Percentiles rank a stretch among this genome's conserved stretches.
phyloP scores from a whole-genome alignment of 2,888 invertebrate species.

The Phaedon cochleariae region DNA sequence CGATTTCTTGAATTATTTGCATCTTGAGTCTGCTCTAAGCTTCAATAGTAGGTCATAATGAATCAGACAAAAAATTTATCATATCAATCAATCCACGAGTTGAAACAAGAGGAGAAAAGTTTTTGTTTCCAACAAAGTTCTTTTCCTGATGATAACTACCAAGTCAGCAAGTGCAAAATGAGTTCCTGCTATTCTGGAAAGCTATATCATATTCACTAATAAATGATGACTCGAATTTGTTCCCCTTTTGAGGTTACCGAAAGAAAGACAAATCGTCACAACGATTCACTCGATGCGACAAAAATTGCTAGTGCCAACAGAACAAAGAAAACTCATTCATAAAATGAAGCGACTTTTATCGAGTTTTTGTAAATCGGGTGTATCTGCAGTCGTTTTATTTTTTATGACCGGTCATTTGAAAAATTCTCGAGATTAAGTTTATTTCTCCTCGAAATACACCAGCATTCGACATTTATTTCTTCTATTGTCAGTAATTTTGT shows the following conservation, averaged over 20 bases:
- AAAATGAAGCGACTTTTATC: slow-evolving; percentile 29
- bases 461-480: slow-evolving; percentile 6
- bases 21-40: not conserved
- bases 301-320: slow-evolving; percentile 22
- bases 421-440: slow-evolving; percentile 20
- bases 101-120: not conserved
- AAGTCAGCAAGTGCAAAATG: too few relatives aligned
- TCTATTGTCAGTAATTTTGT: slow-evolving; percentile 5
- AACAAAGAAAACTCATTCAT: slow-evolving; percentile 28
- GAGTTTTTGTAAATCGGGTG: slow-evolving; percentile 29
- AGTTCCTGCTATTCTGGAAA: not conserved
- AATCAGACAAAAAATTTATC: not conserved
- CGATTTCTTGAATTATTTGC: not conserved
- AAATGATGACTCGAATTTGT: slow-evolving; percentile 20
- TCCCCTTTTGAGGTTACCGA: slow-evolving; percentile 25
- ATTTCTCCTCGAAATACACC: slow-evolving; percentile 4
- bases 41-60: not conserved
- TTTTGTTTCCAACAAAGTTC: not conserved
- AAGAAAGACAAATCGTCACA: slow-evolving; percentile 26
- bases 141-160: too few relatives aligned
- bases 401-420: slow-evolving; percentile 25
- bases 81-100: too few relatives aligned
- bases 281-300: slow-evolving; percentile 18
- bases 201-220: slow-evolving; percentile 8
- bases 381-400: slow-evolving; percentile 31